phyloP scores from a whole-genome alignment of 2,113 vertebrate species.

The Triplophysa rosa region DNA sequence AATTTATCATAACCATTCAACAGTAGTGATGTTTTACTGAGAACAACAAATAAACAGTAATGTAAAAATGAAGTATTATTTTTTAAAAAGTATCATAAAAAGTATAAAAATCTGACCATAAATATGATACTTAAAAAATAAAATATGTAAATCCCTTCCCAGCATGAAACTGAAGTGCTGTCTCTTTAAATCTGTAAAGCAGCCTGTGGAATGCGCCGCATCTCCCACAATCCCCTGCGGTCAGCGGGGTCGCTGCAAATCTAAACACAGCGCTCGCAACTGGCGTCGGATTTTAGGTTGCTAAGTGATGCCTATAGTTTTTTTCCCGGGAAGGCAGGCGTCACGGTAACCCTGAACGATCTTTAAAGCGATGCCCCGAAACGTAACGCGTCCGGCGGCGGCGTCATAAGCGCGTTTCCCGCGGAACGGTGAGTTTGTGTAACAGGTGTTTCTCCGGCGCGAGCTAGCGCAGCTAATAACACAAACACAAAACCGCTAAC shows the following conservation, averaged over 20 bases:
- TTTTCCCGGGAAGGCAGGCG: not conserved
- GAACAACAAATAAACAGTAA: not conserved
- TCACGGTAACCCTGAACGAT: not conserved
- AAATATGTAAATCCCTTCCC: no score
- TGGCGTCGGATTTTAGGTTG: slow-evolving; percentile 12
- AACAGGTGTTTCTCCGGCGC: slow-evolving; percentile 64
- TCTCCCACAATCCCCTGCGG: slow-evolving; percentile 28
- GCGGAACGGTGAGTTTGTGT: slow-evolving; percentile 30
- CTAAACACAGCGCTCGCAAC: not conserved
- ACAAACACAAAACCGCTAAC: not conserved
- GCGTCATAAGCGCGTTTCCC: slow-evolving; percentile 4
- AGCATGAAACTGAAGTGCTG: not conserved
- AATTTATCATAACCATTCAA: slow-evolving; percentile 26
- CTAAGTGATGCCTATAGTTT: slow-evolving; percentile 1
- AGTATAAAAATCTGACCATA: no score
- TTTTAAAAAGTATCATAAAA: no score
- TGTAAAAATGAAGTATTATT: not conserved
- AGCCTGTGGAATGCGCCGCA: slow-evolving; percentile 23
- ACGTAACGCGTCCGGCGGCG: not conserved
- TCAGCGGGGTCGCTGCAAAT: not conserved
- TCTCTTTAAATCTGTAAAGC: slow-evolving; percentile 17
- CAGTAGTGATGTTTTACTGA: not conserved
- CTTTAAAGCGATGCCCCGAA: not conserved
- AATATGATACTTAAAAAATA: no score
- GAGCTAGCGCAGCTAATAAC: slow-evolving; percentile 47